These are phyloP conservation scores for Amphiura filiformis DNA, from an alignment of 35 echinoderm and acorn worm genomes.

Conservation along the genomic window DNA sequence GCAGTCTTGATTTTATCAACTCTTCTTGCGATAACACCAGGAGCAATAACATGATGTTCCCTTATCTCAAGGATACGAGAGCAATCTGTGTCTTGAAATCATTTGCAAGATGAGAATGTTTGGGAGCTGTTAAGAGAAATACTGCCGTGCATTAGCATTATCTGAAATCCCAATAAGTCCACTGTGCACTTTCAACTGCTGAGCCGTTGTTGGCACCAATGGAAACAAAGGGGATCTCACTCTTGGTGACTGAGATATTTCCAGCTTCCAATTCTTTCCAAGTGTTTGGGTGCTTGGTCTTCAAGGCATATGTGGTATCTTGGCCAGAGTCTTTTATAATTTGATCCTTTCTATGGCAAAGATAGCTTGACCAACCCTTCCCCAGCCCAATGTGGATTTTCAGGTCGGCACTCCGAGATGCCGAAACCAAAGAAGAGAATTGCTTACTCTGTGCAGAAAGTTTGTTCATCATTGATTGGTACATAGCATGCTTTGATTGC, in stretches of 20 bases:
- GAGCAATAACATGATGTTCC: constrained; percentile 5
- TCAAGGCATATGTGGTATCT: constrained; percentile 26
- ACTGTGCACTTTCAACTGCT: constrained; percentile 35
- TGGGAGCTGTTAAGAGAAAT: constrained; percentile 34
- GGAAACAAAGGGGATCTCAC: constrained; percentile 31
- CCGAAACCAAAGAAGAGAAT: constrained; percentile 15
- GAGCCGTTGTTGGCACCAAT: constrained; percentile 38
- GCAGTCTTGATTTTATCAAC: constrained; percentile 28
- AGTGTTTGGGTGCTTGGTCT: constrained; percentile 23
- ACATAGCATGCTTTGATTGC: not conserved
- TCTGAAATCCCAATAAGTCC: constrained; percentile 41
- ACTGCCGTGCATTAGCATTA: constrained; percentile 20
- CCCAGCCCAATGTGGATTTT: constrained; percentile 30
- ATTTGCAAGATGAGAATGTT: constrained; percentile 3
- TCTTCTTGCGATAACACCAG: constrained; percentile 7
- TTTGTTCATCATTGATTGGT: constrained; percentile 19
- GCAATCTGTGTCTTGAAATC: not conserved
- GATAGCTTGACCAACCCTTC: constrained; percentile 36
- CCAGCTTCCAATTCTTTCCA: constrained; percentile 22
- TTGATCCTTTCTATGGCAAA: constrained; percentile 41
- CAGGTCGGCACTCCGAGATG: constrained; percentile 12
- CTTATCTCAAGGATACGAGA: not conserved
- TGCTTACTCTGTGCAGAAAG: constrained; percentile 2
- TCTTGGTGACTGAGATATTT: constrained; percentile 53
- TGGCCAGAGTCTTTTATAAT: constrained; percentile 40